Evolutionary conservation across 2,113 vertebrate genomes (phyloP), one percentile per base, ranked within the genome.

Genomic region (Trichechus manatus): DNA sequence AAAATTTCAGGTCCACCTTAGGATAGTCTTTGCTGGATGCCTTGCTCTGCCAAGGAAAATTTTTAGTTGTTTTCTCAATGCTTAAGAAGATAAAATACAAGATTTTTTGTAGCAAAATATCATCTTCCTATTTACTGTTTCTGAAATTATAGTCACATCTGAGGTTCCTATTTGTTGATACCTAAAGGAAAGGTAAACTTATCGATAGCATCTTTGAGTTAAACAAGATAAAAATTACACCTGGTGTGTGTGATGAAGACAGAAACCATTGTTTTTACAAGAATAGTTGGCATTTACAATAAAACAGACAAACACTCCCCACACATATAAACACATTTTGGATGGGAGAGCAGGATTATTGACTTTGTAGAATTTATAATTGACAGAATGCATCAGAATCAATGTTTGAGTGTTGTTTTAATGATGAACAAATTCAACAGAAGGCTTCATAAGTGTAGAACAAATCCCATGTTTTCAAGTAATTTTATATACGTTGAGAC

Each of bases 401-500:
- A 42, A 22, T 68, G 39, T 70, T 44, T 80, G 50, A 77, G 70
- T 63, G 6, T 44, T 89, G 9, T 89, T 74, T 68, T 87, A 19
- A 29, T 83, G 39, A 53, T 72, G 33, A 87, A 44, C 90, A n/a
- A 85, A 87, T 88, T 75, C 15, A 82, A 72, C 9, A 85, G 44
- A 31, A 95, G 56, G 63, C 47, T 81, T 87, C 42, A 50, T 36
- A 75, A 25, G 33, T 75, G 1, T 53, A 78, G 5, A 77, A 85
- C 27, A 68, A 81, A 89, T 75, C 89, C 53, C 23, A 91, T 75
- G 8, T 64, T 93, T 53, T 29, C 78, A 36, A 96, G 42, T 59
- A 87, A 94, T 59, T 97, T 70, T 68, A 63, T 56, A 1, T 90
- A 93, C 82, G 4, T 36, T 86, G 61, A 86, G 74, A 44, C 36